These are phyloP conservation scores for Cacoxenus indagator DNA, from an alignment of 2,888 invertebrate genomes.

Conservation along the genomic window DNA sequence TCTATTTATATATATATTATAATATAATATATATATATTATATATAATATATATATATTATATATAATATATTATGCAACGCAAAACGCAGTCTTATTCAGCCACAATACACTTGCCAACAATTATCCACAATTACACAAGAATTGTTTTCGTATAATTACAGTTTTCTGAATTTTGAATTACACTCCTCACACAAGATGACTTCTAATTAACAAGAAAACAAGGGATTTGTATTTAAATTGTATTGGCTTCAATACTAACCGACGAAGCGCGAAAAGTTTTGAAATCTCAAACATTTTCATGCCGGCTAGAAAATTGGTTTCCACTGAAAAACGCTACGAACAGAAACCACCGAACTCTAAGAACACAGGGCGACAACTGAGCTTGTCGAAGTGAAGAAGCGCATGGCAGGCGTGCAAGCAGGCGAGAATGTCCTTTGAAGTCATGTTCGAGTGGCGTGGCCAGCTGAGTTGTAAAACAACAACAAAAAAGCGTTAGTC, in stretches of 20 bases:
- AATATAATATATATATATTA: no score
- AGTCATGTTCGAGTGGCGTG: not conserved
- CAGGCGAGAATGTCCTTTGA: conserved; percentile 2
- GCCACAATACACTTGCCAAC: no score
- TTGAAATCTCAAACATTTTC: conserved; percentile 68
- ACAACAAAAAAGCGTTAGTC: not conserved
- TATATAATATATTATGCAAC: no score
- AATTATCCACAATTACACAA: no score
- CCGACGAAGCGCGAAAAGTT: conserved; percentile 65
- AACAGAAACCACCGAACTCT: not conserved
- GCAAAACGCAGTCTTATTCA: no score
- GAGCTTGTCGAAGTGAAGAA: not conserved
- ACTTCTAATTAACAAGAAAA: no score
- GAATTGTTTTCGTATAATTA: no score
- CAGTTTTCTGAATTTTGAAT: no score
- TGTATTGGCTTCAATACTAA: conserved; percentile 44
- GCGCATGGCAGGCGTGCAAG: not conserved
- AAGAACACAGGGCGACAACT: conserved; percentile 21
- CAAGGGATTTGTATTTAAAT: not conserved
- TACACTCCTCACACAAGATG: no score
- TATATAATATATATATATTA: no score
- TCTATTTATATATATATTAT: no score
- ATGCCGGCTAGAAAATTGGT: conserved; percentile 28
- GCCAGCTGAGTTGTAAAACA: not conserved
- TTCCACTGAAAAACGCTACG: not conserved